Conservation (phyloP, 2,888 invertebrate genomes). For the Mythimna impura region DNA sequence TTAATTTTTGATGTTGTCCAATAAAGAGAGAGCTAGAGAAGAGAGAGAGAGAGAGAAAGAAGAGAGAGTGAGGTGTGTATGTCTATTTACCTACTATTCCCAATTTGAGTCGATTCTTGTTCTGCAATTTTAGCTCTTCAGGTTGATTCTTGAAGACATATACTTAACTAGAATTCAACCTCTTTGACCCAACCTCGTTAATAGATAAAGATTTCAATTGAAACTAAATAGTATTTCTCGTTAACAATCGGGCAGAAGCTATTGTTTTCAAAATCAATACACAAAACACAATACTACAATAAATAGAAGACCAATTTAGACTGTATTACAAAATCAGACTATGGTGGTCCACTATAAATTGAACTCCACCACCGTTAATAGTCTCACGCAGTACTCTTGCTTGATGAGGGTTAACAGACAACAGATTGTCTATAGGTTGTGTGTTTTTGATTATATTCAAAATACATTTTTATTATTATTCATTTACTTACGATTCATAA, state of each 20-base stretch:
- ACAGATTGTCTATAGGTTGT: not conserved
- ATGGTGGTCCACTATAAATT: not conserved
- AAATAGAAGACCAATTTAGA: slow-evolving; percentile 4
- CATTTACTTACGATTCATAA: not conserved
- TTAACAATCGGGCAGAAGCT: slow-evolving; percentile 17
- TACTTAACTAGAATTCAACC: not conserved
- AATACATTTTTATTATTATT: not conserved
- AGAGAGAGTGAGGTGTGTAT: no score
- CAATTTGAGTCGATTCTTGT: not conserved
- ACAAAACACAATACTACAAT: not conserved
- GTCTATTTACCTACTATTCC: not conserved
- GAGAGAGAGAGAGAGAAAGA: no score
- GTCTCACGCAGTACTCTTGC: not conserved
- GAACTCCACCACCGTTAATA: not conserved
- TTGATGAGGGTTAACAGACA: not conserved
- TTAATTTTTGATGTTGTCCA: no score
- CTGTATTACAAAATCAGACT: not conserved
- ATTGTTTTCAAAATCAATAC: slow-evolving; percentile 30
- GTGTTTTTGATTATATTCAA: not conserved
- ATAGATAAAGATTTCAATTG: not conserved
- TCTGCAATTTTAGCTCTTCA: not conserved
- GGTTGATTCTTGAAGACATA: no score
- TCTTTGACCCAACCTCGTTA: not conserved
- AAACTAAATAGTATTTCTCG: not conserved
- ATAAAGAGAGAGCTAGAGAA: no score